Conservation (phyloP, 53 echinoderm and acorn worm genomes). For the Echinometra lucunter region DNA sequence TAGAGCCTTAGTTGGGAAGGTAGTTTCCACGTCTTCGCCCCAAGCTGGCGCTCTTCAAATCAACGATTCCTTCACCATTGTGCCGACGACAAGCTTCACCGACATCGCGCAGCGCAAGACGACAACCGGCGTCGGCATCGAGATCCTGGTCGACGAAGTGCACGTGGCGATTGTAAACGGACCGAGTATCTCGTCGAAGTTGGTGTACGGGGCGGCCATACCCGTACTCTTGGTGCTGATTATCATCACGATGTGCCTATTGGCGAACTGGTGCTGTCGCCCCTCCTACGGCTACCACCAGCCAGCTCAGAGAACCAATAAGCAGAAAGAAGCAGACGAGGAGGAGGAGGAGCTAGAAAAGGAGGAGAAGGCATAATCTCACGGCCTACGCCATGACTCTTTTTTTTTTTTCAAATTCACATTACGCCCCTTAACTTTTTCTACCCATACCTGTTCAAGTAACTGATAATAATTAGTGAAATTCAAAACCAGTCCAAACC, state of each 20-base stretch:
- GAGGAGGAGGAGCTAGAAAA: neutral
- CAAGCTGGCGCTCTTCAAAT: neutral
- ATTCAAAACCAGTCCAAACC: neutral
- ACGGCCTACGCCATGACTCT: neutral
- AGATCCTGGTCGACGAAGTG: slow-evolving; percentile 68
- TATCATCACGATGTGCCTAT: slow-evolving; percentile 82
- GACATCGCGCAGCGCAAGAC: slow-evolving; percentile 25
- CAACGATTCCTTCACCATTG: slow-evolving; percentile 44
- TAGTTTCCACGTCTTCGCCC: slow-evolving; percentile 22
- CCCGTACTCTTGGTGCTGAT: slow-evolving; percentile 75
- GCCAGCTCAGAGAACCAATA: slow-evolving; percentile 5
- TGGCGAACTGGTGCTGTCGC: slow-evolving; percentile 86
- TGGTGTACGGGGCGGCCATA: slow-evolving; percentile 78
- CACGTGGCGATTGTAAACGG: slow-evolving; percentile 84
- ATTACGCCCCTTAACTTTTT: neutral
- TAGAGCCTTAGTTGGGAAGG: slow-evolving; percentile 28
- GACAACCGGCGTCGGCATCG: slow-evolving; percentile 75
- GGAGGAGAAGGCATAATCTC: slow-evolving; percentile 5
- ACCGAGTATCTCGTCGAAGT: slow-evolving; percentile 77
- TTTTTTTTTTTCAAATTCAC: neutral
- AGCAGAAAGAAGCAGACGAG: slow-evolving; percentile 4
- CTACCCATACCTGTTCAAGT: neutral
- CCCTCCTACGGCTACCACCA: slow-evolving; percentile 55
- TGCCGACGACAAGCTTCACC: slow-evolving; percentile 17
- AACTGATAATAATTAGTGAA: too few relatives aligned